phyloP scores from a whole-genome alignment of 2,888 invertebrate genomes.

The Drosophila heteroneura region DNA sequence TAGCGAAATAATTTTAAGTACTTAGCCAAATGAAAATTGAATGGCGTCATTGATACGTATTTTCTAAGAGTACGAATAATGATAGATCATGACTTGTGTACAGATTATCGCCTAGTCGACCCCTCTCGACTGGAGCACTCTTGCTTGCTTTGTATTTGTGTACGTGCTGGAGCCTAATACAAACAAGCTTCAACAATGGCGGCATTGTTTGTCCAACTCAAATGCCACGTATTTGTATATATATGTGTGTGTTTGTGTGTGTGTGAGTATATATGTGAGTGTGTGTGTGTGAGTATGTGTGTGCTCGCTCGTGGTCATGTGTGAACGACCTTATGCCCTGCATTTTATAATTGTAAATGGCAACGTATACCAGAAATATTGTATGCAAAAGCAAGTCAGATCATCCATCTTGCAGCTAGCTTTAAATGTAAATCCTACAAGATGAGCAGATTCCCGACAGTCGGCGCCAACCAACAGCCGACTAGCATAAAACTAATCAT shows the following conservation, averaged over 20 bases:
- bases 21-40: not conserved
- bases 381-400: slow-evolving; percentile 12
- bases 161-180: slow-evolving; percentile 53
- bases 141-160: slow-evolving; percentile 49
- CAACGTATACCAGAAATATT: slow-evolving; percentile 10
- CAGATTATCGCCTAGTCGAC: not conserved
- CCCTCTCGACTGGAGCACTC: not conserved
- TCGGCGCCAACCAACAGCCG: slow-evolving; percentile 24
- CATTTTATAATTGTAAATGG: slow-evolving; percentile 19
- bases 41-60: not conserved
- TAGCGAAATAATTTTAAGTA: not conserved
- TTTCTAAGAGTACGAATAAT: not conserved
- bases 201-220: slow-evolving; percentile 39
- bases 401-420: slow-evolving; percentile 10
- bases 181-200: slow-evolving; percentile 51
- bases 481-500: slow-evolving; percentile 29
- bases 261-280: not conserved
- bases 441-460: slow-evolving; percentile 4
- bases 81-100: not conserved
- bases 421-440: slow-evolving; percentile 9
- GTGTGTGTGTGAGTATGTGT: not conserved
- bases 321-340: slow-evolving; percentile 16
- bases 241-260: not conserved
- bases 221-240: not conserved
- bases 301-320: not conserved